These are phyloP conservation scores for Eupithecia dodoneata DNA, from an alignment of 2,888 invertebrate species.

Conservation along the genomic window DNA sequence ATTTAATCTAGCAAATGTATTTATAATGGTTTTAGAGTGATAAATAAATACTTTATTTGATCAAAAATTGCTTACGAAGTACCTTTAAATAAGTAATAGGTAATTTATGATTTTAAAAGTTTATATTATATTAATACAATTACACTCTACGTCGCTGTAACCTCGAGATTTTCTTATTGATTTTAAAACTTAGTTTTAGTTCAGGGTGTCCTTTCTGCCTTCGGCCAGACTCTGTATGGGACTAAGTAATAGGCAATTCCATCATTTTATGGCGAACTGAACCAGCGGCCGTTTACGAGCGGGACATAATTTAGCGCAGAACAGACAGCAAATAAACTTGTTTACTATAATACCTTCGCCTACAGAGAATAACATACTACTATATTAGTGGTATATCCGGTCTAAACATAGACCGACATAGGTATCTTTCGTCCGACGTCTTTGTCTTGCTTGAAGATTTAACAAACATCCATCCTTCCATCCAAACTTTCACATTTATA, in stretches of 20 bases:
- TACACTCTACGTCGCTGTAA: too few relatives aligned
- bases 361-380: not conserved
- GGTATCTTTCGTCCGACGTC: too few relatives aligned
- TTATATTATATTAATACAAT: too few relatives aligned
- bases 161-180: not conserved
- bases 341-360: not conserved
- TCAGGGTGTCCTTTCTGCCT: not conserved
- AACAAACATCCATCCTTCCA: too few relatives aligned
- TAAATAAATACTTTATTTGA: not conserved
- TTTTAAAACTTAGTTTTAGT: not conserved
- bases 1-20: not conserved
- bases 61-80: too few relatives aligned
- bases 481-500: too few relatives aligned
- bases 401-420: too few relatives aligned
- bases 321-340: constrained; percentile 40
- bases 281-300: constrained; percentile 42
- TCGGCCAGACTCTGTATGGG: not conserved
- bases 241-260: constrained; percentile 40
- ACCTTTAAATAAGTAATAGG: too few relatives aligned
- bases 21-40: not conserved
- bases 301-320: constrained; percentile 43
- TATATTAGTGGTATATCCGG: not conserved
- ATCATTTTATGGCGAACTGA: constrained; percentile 43
- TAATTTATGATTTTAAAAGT: too few relatives aligned
- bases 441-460: too few relatives aligned